These are phyloP conservation scores for Nomada hirtipes DNA, from an alignment of 2,888 invertebrate genomes.

Conservation along the genomic window DNA sequence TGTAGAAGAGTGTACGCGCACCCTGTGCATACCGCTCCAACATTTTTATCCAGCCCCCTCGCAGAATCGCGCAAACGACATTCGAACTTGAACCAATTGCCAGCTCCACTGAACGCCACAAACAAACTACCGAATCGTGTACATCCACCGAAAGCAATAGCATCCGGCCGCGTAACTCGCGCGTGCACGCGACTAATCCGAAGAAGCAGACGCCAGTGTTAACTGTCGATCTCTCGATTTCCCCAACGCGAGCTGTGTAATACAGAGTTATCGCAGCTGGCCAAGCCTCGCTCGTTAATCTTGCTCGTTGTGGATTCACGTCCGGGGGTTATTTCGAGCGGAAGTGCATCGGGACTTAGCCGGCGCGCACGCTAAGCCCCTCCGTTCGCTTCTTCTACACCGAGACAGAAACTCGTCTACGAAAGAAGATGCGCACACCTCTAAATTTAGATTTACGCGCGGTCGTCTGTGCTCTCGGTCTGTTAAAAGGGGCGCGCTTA, in stretches of 20 bases:
- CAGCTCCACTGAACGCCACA: not conserved
- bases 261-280: conserved; percentile 33
- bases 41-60: not conserved
- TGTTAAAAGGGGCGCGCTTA: not conserved
- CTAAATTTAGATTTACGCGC: conserved; percentile 64
- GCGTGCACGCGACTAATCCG: not conserved
- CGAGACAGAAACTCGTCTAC: conserved; percentile 20
- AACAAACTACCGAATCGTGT: not conserved
- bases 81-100: conserved; percentile 1
- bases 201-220: not conserved
- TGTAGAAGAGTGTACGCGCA: not conserved
- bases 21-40: not conserved
- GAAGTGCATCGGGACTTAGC: conserved; percentile 56
- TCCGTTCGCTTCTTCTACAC: not conserved
- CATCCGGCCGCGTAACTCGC: not conserved
- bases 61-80: not conserved
- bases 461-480: not conserved
- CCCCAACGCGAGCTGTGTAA: conserved; percentile 1
- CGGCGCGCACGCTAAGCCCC: conserved; percentile 27
- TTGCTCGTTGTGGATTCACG: conserved; percentile 55
- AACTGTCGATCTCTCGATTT: conserved; percentile 18
- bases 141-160: not conserved
- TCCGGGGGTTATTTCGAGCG: conserved; percentile 54
- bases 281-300: conserved; percentile 47
- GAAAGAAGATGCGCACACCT: conserved; percentile 41